Conservation (phyloP, 2,888 invertebrate genomes). For the Peribatodes rhomboidaria region DNA sequence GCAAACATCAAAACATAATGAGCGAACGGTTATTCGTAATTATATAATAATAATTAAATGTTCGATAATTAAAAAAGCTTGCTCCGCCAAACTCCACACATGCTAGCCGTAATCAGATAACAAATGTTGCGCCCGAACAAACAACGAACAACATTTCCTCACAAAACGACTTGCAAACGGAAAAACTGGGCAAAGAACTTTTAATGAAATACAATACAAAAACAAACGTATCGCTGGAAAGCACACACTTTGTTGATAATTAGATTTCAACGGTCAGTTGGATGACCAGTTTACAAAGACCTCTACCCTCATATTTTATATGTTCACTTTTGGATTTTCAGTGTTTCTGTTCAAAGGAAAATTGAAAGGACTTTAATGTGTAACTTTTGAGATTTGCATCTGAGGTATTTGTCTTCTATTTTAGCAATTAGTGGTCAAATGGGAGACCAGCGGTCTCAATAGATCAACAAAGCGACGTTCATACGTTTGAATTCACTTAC, state of each 20-base stretch:
- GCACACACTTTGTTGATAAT: slow-evolving; percentile 43
- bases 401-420: too few species aligned
- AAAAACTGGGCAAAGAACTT: slow-evolving; percentile 51
- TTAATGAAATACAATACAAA: slow-evolving; percentile 59
- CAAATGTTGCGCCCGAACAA: slow-evolving; percentile 28
- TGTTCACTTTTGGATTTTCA: not conserved
- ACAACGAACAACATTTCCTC: slow-evolving; percentile 28
- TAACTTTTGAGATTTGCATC: too few species aligned
- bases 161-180: slow-evolving; percentile 44
- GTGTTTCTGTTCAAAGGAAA: not conserved
- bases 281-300: slow-evolving; percentile 18
- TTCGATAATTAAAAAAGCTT: not conserved
- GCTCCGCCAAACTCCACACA: slow-evolving; percentile 12
- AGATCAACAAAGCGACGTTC: not conserved
- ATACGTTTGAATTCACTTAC: too few species aligned
- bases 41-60: too few species aligned
- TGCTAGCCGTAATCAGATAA: slow-evolving; percentile 15
- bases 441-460: not conserved
- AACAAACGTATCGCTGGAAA: slow-evolving; percentile 28
- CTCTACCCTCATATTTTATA: slow-evolving; percentile 5
- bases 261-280: slow-evolving; percentile 47
- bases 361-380: not conserved
- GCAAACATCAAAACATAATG: too few species aligned
- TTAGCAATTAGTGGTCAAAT: too few species aligned
- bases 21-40: too few species aligned